phyloP scores from a whole-genome alignment of 2,113 vertebrate genomes.

The Antechinus flavipes region DNA sequence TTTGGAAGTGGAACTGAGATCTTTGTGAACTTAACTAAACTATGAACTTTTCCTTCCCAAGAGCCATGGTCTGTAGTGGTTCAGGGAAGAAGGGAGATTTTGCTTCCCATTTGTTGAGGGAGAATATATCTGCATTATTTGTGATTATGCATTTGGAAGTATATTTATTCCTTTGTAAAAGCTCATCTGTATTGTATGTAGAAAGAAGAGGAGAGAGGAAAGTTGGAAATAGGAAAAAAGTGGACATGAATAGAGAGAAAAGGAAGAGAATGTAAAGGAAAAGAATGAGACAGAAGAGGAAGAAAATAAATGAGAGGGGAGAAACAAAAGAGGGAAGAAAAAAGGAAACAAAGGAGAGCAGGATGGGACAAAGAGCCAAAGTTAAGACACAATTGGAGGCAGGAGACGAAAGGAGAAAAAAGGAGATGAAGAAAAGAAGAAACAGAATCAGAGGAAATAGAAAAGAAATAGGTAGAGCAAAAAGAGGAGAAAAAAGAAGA shows the following conservation, averaged over 20 bases:
- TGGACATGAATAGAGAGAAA: neutral
- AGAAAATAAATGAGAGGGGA: neutral
- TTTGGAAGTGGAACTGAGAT: neutral
- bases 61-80: neutral
- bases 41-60: neutral
- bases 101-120: neutral
- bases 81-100: neutral
- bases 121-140: neutral
- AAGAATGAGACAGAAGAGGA: neutral
- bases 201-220: neutral
- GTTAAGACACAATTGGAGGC: neutral
- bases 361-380: neutral
- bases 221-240: neutral
- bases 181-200: neutral
- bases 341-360: neutral
- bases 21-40: neutral
- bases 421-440: neutral
- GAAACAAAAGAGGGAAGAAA: neutral
- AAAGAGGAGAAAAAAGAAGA: neutral
- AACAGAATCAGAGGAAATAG: neutral
- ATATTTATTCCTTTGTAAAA: neutral
- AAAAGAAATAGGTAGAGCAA: neutral
- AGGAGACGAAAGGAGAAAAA: neutral
- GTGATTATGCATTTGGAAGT: neutral
- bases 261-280: neutral